These are phyloP conservation scores for Conger conger DNA, from an alignment of 2,113 vertebrate genomes.

Conservation along the genomic window DNA sequence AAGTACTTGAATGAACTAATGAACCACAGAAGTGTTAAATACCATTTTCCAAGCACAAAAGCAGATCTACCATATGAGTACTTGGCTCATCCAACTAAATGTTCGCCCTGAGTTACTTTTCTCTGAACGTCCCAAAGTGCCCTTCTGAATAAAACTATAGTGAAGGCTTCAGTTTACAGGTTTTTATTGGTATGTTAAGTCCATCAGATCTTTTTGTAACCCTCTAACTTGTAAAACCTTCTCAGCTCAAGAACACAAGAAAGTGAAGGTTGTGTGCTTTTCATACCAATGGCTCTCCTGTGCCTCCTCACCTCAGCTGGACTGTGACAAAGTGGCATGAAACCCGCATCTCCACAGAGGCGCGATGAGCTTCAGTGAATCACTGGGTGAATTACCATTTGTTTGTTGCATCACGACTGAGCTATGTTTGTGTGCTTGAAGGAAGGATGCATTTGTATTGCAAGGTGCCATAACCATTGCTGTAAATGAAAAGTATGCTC, in stretches of 20 bases:
- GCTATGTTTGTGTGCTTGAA: background rate
- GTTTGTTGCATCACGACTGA: background rate
- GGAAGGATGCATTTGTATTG: slow-evolving; percentile 24
- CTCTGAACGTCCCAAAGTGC: background rate
- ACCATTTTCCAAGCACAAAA: background rate
- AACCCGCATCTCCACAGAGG: background rate
- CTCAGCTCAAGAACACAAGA: background rate
- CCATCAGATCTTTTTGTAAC: background rate
- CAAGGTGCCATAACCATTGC: slow-evolving; percentile 62
- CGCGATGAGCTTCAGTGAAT: slow-evolving; percentile 39
- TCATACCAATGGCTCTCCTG: background rate
- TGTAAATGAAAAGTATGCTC: slow-evolving; percentile 61
- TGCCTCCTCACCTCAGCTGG: background rate
- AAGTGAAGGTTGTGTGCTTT: background rate
- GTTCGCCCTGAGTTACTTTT: background rate
- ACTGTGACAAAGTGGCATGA: background rate
- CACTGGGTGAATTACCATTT: background rate
- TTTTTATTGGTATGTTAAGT: background rate
- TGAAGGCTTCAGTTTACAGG: background rate
- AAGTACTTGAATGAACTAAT: background rate
- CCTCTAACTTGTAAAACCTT: background rate
- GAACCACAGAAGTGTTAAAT: background rate
- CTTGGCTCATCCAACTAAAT: background rate
- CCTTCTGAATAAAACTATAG: background rate
- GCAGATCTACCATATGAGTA: background rate